phyloP scores from a whole-genome alignment of 2,797 vertebrate genomes.

The Betta splendens region DNA sequence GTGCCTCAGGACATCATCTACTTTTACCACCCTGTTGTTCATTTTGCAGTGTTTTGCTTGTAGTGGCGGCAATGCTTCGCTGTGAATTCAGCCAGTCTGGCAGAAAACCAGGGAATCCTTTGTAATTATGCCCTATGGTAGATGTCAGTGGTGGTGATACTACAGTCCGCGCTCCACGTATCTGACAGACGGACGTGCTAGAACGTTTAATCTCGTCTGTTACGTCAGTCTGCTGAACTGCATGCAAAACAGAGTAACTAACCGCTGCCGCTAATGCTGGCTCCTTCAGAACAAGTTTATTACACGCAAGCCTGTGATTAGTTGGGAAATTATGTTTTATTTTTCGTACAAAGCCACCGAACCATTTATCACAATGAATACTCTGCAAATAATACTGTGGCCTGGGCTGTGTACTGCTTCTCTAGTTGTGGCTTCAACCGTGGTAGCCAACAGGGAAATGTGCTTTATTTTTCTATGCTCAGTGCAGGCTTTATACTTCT shows the following conservation, averaged over 20 bases:
- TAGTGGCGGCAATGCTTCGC: conserved; percentile 5
- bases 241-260: conserved; percentile 17
- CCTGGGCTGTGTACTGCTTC: conserved; percentile 5
- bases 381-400: conserved; percentile 38
- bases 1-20: conserved; percentile 1
- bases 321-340: conserved; percentile 36
- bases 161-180: conserved; percentile 34
- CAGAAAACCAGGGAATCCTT: conserved; percentile 33
- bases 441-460: conserved; percentile 9
- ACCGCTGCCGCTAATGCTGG: conserved; percentile 26
- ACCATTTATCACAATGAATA: conserved; percentile 34
- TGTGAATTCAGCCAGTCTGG: conserved; percentile 2
- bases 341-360: conserved; percentile 43
- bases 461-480: conserved; percentile 19
- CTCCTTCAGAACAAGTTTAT: conserved; percentile 23
- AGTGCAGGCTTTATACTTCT: conserved; percentile 2
- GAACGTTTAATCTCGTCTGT: conserved; percentile 45
- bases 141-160: conserved; percentile 28
- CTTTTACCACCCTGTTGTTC: conserved; percentile 27
- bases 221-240: conserved; percentile 34
- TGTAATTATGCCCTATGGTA: conserved; percentile 27
- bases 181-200: conserved; percentile 28
- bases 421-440: conserved; percentile 21
- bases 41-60: conserved; percentile 34
- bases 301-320: conserved; percentile 43